phyloP scores from a whole-genome alignment of 53 echinoderm and acorn worm species.

The Henricia sp. region DNA sequence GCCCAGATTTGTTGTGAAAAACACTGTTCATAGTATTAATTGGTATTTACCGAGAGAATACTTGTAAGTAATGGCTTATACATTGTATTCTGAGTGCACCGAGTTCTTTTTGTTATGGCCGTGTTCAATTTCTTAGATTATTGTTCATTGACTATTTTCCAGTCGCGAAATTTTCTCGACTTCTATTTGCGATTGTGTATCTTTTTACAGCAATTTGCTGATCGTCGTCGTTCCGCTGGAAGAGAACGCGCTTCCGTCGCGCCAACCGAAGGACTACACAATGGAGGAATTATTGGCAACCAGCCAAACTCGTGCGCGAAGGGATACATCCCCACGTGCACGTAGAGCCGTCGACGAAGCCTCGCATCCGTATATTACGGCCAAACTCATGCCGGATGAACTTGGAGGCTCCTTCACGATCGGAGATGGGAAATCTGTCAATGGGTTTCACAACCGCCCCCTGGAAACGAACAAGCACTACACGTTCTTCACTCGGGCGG shows the following conservation, averaged over 20 bases:
- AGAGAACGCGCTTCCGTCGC: slow-evolving; percentile 33
- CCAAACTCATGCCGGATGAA: slow-evolving; percentile 72
- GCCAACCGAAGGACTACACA: slow-evolving; percentile 42
- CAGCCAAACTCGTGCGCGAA: not conserved
- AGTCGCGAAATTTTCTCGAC: no score
- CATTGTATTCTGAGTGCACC: no score
- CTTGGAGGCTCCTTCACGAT: slow-evolving; percentile 68
- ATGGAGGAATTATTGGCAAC: slow-evolving; percentile 35
- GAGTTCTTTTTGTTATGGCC: no score
- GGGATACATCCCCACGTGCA: slow-evolving; percentile 13
- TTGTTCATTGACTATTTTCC: no score
- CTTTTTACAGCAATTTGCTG: slow-evolving; percentile 59
- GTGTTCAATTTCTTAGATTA: no score
- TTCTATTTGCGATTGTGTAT: no score
- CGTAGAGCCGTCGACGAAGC: slow-evolving; percentile 1
- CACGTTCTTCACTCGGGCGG: slow-evolving; percentile 79
- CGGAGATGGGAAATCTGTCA: slow-evolving; percentile 74
- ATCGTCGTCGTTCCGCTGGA: slow-evolving; percentile 81
- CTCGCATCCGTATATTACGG: slow-evolving; percentile 77
- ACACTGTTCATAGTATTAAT: no score
- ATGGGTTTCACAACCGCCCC: slow-evolving; percentile 84
- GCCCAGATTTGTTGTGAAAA: no score
- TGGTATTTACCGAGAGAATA: no score
- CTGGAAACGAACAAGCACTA: slow-evolving; percentile 69
- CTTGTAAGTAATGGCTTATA: no score